Conservation (phyloP, 2,797 vertebrate genomes). For the Syngnathus acus region DNA sequence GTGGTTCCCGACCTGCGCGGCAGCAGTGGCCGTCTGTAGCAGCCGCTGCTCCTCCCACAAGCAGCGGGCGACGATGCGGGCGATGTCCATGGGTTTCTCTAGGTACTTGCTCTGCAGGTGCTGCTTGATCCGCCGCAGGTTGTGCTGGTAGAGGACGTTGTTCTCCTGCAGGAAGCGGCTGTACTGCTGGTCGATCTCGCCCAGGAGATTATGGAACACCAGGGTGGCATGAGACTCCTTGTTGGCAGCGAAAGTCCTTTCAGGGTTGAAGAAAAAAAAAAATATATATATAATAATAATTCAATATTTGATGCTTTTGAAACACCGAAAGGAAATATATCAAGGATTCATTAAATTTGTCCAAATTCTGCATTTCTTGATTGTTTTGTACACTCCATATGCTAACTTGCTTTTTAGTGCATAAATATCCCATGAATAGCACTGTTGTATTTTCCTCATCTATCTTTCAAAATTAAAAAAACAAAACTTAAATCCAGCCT, state of each 20-base stretch:
- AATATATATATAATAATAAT: background rate
- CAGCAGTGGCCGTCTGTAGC: constrained; percentile 86
- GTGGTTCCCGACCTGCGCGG: constrained; percentile 76
- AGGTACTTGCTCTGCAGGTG: constrained; percentile 97
- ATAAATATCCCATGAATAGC: no score
- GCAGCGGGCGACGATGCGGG: constrained; percentile 92
- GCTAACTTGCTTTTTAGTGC: no score
- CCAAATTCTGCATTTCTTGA: no score
- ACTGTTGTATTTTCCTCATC: no score
- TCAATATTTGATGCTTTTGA: background rate
- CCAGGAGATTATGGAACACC: constrained; percentile 97
- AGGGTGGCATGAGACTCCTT: constrained; percentile 94
- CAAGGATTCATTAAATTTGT: no score
- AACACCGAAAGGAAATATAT: no score
- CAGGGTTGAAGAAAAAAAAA: background rate
- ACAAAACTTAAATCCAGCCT: background rate
- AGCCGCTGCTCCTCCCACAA: constrained; percentile 94
- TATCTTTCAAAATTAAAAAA: no score
- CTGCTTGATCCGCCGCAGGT: constrained; percentile 95
- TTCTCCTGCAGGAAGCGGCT: constrained; percentile 97
- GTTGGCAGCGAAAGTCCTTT: constrained; percentile 88
- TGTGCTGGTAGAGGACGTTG: constrained; percentile 97
- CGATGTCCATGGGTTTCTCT: constrained; percentile 97
- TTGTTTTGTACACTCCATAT: no score
- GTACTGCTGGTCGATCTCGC: constrained; percentile 98